phyloP scores from a whole-genome alignment of 2,888 invertebrate genomes.

The Micoletzkya japonica region DNA sequence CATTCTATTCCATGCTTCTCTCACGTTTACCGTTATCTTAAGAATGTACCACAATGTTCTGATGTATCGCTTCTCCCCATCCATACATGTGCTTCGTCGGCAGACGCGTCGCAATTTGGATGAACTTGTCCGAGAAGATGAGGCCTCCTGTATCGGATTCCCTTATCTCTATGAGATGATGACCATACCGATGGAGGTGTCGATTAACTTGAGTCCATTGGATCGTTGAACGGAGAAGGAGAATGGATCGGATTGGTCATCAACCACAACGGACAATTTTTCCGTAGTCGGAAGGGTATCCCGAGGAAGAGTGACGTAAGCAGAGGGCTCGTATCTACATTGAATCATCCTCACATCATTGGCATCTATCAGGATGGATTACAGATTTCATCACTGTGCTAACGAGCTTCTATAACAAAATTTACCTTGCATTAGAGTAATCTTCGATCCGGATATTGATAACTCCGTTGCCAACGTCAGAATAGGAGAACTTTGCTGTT shows the following conservation, averaged over 20 bases:
- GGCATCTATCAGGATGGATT: background rate
- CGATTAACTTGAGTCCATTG: conserved; percentile 45
- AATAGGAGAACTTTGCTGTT: conserved; percentile 36
- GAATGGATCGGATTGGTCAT: conserved; percentile 35
- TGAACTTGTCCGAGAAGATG: conserved; percentile 58
- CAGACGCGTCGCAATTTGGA: conserved; percentile 58
- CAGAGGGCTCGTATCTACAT: conserved; percentile 51
- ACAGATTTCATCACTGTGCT: background rate
- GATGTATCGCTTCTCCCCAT: conserved; percentile 61
- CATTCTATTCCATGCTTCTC: background rate
- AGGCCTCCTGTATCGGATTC: conserved; percentile 43
- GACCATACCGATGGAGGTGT: conserved; percentile 52
- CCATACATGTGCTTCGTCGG: conserved; percentile 60
- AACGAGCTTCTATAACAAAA: background rate
- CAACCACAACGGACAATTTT: conserved; percentile 5
- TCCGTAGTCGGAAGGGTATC: conserved; percentile 34
- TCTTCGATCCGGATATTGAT: conserved; percentile 44
- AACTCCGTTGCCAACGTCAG: conserved; percentile 38
- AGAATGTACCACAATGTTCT: conserved; percentile 49
- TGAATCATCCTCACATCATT: background rate
- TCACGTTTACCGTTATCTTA: background rate
- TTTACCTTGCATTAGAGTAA: background rate
- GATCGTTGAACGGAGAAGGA: conserved; percentile 47
- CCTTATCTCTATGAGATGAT: background rate
- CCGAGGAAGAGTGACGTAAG: conserved; percentile 38